Conservation (phyloP, 2,113 vertebrate genomes). For the Suncus etruscus region DNA sequence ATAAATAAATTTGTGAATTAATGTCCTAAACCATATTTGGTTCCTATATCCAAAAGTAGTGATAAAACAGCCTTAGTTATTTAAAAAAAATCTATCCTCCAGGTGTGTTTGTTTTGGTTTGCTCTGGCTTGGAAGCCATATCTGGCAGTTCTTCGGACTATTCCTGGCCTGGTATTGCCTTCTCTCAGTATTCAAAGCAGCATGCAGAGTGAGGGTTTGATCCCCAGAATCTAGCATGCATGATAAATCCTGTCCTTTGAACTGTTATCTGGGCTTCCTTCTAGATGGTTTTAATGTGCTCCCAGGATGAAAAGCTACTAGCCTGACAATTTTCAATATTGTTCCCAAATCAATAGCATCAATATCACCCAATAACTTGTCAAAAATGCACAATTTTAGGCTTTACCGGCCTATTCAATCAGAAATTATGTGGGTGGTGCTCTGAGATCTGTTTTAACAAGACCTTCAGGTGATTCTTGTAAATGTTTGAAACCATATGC, state of each 20-base stretch:
- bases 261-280: neutral
- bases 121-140: too few species aligned
- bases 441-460: conserved; percentile 26
- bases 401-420: neutral
- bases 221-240: too few species aligned
- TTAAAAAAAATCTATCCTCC: neutral
- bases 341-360: neutral
- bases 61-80: neutral
- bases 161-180: too few species aligned
- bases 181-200: too few species aligned
- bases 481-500: conserved; percentile 42
- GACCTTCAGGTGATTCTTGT: conserved; percentile 5
- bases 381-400: conserved; percentile 22
- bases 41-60: neutral
- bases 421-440: neutral
- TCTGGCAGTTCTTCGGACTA: too few species aligned
- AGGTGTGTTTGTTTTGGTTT: too few species aligned
- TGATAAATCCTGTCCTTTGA: too few species aligned
- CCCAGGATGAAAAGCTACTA: neutral
- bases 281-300: neutral
- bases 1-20: too few species aligned
- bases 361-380: neutral
- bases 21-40: neutral
- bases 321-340: neutral
- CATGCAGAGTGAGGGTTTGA: too few species aligned